Conservation (phyloP, 2,888 invertebrate species). For the Calliphora vomitoria region DNA sequence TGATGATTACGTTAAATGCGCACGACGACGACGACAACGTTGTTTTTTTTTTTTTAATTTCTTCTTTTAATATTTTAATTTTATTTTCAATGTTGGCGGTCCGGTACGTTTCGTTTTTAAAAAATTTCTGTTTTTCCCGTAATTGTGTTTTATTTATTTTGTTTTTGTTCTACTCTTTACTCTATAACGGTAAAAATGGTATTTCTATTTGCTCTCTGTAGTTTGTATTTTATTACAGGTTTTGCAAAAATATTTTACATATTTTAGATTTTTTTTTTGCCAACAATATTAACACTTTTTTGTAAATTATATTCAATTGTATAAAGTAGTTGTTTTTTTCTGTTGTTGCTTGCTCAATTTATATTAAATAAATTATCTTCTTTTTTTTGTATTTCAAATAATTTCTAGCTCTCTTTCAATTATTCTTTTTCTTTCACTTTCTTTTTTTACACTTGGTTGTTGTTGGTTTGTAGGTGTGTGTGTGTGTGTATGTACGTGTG, state of each 20-base stretch:
- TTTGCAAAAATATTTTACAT: background rate
- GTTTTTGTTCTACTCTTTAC: background rate
- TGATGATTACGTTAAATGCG: conserved; percentile 61
- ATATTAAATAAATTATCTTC: background rate
- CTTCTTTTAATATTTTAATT: conserved; percentile 12
- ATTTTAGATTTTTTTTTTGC: background rate
- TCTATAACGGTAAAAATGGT: conserved; percentile 41
- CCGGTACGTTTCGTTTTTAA: background rate
- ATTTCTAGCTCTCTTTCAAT: conserved; percentile 15
- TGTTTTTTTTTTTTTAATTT: conserved; percentile 19
- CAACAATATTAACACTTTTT: no score
- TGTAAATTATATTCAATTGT: no score
- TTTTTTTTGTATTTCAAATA: background rate
- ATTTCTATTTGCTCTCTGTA: conserved; percentile 1
- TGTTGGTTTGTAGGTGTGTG: conserved; percentile 7
- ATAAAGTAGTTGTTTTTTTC: background rate
- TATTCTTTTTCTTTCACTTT: conserved; percentile 41
- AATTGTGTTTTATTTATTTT: background rate
- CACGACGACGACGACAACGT: conserved; percentile 6
- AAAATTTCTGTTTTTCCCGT: background rate
- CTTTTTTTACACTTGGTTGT: conserved; percentile 22
- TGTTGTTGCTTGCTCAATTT: background rate
- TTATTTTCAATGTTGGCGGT: conserved; percentile 31
- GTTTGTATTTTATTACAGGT: background rate
- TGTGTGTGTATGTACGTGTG: background rate